Base-by-base conservation (phyloP, 2,888 invertebrate genomes). In the Mechanitis messenoides region DNA sequence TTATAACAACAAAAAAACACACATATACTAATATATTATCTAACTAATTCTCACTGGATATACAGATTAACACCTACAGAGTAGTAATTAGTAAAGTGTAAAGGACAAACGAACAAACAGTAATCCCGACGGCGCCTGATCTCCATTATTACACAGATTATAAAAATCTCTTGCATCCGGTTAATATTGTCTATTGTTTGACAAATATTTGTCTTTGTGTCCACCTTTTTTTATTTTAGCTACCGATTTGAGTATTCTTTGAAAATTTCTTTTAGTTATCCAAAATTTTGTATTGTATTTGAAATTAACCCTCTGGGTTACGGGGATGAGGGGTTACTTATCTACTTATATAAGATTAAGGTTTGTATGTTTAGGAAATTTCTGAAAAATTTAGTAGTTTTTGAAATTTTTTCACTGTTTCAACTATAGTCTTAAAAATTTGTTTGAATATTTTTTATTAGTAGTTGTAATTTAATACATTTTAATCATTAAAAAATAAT, bases 111-210 rank as follows among this genome's bases (percentile, higher is more conserved):
- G 53, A 45, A 53, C 38, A 50, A 59, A 62, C 11, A 42, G 9
- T 79, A 82, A 82, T 79, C 81, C 73, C 72, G 33, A 65, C 76
- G 82, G 82, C 82, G 82, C 82, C 82, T 66, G 71, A 58, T 68
- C 62, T 71, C 57, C 64, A 62, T 68, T 72, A 75, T 50, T 31
- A 31, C 31, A 31, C 5, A 50, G 50, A 50, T 50, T 50, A 50
- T 31, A 28, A 50, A 6, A 50, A 65, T 62, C 62, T 45, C 54
- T 33, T 58, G 59, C 59, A 62, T 56, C 47, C 62, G 56, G 45
- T 54, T 9, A 31, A 31, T 11, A 31, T 50, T 31, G 31, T 50
- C 50, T 50, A 67, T 69, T 50, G 50, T 50, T 50, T 50, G 50
- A 50, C 50, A 50, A 50, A 50, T 50, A 9, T 50, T 50, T 50